Evolutionary conservation across 2,888 invertebrate species (phyloP).

Genomic region (Melikaiella ostensackeni): DNA sequence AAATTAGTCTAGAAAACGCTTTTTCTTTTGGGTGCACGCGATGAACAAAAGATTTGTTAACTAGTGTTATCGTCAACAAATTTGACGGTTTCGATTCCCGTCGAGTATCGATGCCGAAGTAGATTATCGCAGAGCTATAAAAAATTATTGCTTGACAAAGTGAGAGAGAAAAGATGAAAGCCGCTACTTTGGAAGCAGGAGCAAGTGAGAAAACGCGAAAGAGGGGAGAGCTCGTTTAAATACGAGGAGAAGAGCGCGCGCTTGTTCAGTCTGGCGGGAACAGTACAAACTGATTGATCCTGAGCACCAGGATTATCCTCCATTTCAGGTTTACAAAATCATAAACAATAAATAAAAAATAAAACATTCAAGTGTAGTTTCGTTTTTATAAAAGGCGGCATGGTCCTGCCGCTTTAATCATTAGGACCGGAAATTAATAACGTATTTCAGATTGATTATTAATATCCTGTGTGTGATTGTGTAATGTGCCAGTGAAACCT

Average conservation of each 20-base stretch:
- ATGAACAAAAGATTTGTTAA: too few relatives aligned
- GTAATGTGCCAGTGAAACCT: slow-evolving; percentile 51
- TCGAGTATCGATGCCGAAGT: neutral
- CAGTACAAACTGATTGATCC: slow-evolving; percentile 71
- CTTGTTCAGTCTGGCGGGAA: slow-evolving; percentile 75
- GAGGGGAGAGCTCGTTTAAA: slow-evolving; percentile 75
- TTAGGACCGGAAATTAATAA: neutral
- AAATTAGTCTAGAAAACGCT: too few relatives aligned
- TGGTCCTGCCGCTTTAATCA: slow-evolving; percentile 10
- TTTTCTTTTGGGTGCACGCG: too few relatives aligned
- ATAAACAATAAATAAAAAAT: slow-evolving; percentile 8
- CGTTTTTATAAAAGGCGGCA: neutral
- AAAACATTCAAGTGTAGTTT: slow-evolving; percentile 4
- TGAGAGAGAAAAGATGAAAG: slow-evolving; percentile 8
- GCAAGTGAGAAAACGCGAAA: slow-evolving; percentile 48
- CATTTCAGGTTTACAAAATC: neutral
- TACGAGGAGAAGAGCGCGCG: slow-evolving; percentile 74
- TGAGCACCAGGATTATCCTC: slow-evolving; percentile 47
- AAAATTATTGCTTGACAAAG: neutral
- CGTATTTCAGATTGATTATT: neutral
- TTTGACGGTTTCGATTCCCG: neutral
- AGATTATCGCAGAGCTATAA: neutral
- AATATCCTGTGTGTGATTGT: slow-evolving; percentile 46
- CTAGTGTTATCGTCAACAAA: neutral
- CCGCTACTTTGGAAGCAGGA: slow-evolving; percentile 24